Evolutionary conservation across 2,888 invertebrate genomes (phyloP).

Genomic region (Holacanthella duospinosa): DNA sequence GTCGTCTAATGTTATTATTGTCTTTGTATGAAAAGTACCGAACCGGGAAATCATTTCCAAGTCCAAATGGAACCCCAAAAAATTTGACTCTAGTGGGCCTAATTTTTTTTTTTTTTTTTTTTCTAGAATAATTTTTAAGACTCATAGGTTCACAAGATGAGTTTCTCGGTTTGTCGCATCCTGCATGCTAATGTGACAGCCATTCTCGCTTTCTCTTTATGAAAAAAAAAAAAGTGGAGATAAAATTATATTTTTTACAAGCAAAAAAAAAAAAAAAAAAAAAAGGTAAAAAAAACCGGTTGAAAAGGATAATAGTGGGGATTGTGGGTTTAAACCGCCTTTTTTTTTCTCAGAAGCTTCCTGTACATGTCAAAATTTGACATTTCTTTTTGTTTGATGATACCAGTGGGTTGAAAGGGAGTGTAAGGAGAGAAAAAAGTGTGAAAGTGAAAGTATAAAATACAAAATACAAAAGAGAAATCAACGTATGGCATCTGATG

Average conservation of each 20-base stretch:
- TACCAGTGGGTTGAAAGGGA: neutral
- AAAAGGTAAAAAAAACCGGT: too few species aligned
- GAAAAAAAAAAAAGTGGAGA: too few species aligned
- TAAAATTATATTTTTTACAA: too few species aligned
- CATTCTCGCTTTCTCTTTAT: slow-evolving; percentile 34
- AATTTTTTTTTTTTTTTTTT: neutral
- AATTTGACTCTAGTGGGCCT: neutral
- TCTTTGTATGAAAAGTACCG: neutral
- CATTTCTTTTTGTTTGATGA: neutral
- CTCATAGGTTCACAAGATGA: neutral
- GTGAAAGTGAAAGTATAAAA: too few species aligned
- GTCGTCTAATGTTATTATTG: neutral
- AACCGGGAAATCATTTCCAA: slow-evolving; percentile 3
- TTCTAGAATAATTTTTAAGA: too few species aligned
- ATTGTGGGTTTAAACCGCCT: neutral
- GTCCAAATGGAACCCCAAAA: neutral
- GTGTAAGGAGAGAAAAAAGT: too few species aligned
- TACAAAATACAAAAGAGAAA: too few species aligned
- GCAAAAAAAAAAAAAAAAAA: too few species aligned
- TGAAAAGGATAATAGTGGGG: neutral
- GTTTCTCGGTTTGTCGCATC: slow-evolving; percentile 35
- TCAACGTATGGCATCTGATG: neutral
- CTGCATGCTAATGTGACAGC: slow-evolving; percentile 38
- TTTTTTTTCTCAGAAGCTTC: neutral
- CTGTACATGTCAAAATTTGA: neutral